Evolutionary conservation across 2,113 vertebrate species (phyloP).

Genomic region (Ammodytes marinus): DNA sequence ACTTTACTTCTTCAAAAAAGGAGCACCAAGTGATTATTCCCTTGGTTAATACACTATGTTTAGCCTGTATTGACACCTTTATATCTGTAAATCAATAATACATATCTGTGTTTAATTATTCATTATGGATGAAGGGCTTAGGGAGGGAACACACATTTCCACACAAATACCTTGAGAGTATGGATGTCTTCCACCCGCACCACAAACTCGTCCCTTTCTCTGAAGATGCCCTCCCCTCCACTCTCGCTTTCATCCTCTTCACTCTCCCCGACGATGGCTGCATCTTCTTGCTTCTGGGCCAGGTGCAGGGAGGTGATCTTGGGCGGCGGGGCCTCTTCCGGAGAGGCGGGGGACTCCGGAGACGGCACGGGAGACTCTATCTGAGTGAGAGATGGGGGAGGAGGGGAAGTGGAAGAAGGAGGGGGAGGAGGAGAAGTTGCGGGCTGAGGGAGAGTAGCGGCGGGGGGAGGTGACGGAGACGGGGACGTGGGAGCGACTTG

Average conservation of each 20-base stretch:
- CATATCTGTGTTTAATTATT: no score
- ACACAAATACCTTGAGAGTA: constrained; percentile 87
- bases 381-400: constrained; percentile 50
- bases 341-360: constrained; percentile 75
- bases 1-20: neutral
- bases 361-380: constrained; percentile 74
- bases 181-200: constrained; percentile 93
- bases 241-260: constrained; percentile 94
- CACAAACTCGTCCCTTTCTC: constrained; percentile 94
- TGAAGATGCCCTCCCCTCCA: constrained; percentile 93
- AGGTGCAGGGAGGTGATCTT: constrained; percentile 89
- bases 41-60: neutral
- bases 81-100: neutral
- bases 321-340: constrained; percentile 81
- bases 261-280: constrained; percentile 92
- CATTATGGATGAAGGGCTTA: no score
- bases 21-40: neutral
- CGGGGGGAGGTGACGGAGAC: constrained; percentile 43
- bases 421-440: constrained; percentile 35
- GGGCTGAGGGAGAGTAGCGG: constrained; percentile 45
- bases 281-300: constrained; percentile 92
- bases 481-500: constrained; percentile 60
- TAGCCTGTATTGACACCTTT: neutral
- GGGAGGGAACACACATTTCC: neutral
- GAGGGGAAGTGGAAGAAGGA: constrained; percentile 46